These are phyloP conservation scores for Xyrichtys novacula DNA, from an alignment of 2,797 vertebrate species.

Conservation along the genomic window DNA sequence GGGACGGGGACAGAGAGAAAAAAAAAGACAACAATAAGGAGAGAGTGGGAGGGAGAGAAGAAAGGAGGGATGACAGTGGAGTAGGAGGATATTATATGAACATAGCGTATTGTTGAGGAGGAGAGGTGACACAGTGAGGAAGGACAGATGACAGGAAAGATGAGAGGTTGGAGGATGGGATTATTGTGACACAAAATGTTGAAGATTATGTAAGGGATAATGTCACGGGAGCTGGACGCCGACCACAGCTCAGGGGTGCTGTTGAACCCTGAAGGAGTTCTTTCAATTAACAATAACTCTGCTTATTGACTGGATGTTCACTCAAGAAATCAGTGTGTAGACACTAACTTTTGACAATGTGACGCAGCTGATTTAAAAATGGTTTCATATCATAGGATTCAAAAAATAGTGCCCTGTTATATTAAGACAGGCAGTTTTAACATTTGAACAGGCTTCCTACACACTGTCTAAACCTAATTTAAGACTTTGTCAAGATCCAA, in stretches of 20 bases:
- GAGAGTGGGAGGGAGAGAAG: slow-evolving; percentile 51
- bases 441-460: no score
- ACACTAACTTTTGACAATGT: no score
- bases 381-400: no score
- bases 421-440: no score
- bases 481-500: no score
- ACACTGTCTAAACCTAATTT: no score
- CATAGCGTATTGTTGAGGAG: slow-evolving; percentile 4
- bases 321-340: no score
- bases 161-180: not conserved
- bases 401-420: no score
- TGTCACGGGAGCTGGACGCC: not conserved
- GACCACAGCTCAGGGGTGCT: no score
- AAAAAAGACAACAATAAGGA: slow-evolving; percentile 23
- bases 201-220: not conserved
- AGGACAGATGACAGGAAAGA: slow-evolving; percentile 6
- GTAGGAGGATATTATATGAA: slow-evolving; percentile 37
- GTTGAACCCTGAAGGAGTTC: not conserved
- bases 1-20: slow-evolving; percentile 27
- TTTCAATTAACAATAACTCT: not conserved
- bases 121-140: slow-evolving; percentile 21
- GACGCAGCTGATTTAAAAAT: no score
- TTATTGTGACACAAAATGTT: not conserved
- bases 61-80: slow-evolving; percentile 48
- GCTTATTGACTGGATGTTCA: no score